Evolutionary conservation across 2,888 invertebrate genomes (phyloP).

Genomic region (Xanthia icteritia): DNA sequence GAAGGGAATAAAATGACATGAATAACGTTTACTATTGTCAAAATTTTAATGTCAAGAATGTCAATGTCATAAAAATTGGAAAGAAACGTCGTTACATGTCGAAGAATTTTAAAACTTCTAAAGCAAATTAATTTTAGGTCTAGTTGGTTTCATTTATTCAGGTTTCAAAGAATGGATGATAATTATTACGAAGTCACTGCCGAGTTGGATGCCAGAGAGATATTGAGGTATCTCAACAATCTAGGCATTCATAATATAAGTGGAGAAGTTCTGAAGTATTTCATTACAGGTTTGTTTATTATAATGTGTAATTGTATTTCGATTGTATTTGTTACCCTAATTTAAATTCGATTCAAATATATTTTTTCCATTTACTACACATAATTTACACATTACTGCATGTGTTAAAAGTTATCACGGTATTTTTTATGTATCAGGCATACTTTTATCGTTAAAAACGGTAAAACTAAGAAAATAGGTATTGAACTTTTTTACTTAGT

Average conservation of each 20-base stretch:
- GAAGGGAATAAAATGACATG: not conserved
- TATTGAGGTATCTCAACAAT: slow-evolving; percentile 93
- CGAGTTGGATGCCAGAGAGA: slow-evolving; percentile 93
- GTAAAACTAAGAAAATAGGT: not conserved
- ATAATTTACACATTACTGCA: not conserved
- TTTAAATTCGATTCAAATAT: not conserved
- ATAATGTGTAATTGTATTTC: not conserved
- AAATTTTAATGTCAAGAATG: not conserved
- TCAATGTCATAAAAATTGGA: not conserved
- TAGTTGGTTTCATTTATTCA: slow-evolving; percentile 16
- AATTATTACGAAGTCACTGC: slow-evolving; percentile 83
- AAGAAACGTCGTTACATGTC: slow-evolving; percentile 14
- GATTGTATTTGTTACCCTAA: not conserved
- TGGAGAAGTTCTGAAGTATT: slow-evolving; percentile 93
- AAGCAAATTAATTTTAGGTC: not conserved
- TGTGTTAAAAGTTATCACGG: not conserved
- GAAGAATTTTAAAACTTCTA: slow-evolving; percentile 39
- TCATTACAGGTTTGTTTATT: slow-evolving; percentile 93
- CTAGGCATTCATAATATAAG: slow-evolving; percentile 94
- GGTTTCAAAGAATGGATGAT: slow-evolving; percentile 68
- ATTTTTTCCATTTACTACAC: not conserved
- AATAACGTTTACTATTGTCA: not conserved
- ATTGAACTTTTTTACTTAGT: no score
- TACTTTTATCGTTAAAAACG: not conserved
- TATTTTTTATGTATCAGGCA: not conserved